These are phyloP conservation scores for Hirundo rustica DNA, from an alignment of 2,797 vertebrate genomes.

Conservation along the genomic window DNA sequence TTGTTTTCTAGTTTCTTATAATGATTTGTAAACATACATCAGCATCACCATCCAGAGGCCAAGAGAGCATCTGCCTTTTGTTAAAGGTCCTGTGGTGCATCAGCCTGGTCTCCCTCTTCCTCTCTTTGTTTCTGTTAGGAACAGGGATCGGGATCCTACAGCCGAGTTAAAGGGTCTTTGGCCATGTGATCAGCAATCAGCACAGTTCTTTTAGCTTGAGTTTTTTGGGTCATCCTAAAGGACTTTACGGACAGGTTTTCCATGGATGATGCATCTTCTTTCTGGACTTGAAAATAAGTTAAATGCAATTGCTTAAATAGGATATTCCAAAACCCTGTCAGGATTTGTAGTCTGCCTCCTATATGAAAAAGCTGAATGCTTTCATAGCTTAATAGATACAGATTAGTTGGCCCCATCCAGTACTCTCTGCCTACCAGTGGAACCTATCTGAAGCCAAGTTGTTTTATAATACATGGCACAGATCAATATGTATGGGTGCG, in stretches of 20 bases:
- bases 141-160: background rate
- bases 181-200: background rate
- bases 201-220: background rate
- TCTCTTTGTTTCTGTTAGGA: background rate
- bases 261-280: background rate
- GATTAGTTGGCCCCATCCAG: background rate
- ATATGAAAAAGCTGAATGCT: background rate
- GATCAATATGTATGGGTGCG: background rate
- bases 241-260: background rate
- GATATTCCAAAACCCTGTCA: background rate
- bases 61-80: background rate
- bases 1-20: background rate
- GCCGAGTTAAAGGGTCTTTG: background rate
- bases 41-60: background rate
- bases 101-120: rapidly evolving
- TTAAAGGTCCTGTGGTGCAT: background rate
- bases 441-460: background rate
- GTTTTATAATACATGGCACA: background rate
- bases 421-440: background rate
- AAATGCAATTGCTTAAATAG: background rate
- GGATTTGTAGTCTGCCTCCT: background rate
- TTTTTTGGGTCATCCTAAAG: background rate
- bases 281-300: background rate
- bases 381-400: background rate
- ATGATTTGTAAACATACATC: background rate